Conservation (phyloP, 2,113 vertebrate genomes). For the Myrmecophaga tridactyla region DNA sequence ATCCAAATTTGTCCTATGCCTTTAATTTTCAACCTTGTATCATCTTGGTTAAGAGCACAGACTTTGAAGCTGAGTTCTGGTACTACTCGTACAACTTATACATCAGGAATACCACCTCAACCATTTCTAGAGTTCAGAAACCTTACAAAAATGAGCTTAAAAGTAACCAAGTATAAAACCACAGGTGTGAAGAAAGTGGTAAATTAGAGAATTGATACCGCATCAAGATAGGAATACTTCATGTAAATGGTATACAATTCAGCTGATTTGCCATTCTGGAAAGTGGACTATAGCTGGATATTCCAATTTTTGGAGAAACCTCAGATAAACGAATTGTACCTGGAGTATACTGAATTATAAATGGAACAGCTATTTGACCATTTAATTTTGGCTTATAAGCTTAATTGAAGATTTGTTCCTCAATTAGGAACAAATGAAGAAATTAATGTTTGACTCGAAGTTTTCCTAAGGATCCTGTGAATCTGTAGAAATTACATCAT, state of each 20-base stretch:
- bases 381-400: neutral
- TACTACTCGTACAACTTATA: neutral
- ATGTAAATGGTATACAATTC: neutral
- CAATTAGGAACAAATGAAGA: too few species aligned
- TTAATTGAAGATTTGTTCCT: neutral
- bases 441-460: neutral
- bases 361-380: neutral
- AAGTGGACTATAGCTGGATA: neutral
- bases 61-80: neutral
- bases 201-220: neutral
- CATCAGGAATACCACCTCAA: neutral
- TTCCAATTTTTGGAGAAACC: neutral
- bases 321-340: neutral
- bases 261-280: neutral
- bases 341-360: neutral
- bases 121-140: neutral
- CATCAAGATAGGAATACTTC: neutral
- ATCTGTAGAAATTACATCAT: neutral
- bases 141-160: neutral
- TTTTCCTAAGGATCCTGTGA: neutral
- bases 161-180: neutral
- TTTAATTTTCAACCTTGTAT: neutral
- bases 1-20: neutral
- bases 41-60: neutral
- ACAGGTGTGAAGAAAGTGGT: neutral